A percentile compares a stretch with the other conserved stretches of the same genome.
Conservation (phyloP, 2,888 invertebrate genomes). For the Tenodera sinensis region DNA sequence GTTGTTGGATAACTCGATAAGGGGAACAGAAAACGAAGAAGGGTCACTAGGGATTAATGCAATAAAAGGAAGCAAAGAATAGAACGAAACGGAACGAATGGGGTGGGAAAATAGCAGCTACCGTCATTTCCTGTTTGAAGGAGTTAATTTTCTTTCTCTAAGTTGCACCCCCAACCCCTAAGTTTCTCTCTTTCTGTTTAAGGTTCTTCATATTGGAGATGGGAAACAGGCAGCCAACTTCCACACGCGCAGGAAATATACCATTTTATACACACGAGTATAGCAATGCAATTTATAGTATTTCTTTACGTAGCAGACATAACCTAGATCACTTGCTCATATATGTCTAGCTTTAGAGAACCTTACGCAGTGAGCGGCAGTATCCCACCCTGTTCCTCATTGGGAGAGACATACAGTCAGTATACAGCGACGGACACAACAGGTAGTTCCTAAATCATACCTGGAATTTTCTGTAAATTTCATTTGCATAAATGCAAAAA, state of each 20-base stretch:
- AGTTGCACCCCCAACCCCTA: not conserved
- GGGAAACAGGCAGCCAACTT: not conserved
- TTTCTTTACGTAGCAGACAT: too few species aligned
- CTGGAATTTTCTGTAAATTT: too few species aligned
- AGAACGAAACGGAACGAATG: not conserved
- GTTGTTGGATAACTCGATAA: not conserved
- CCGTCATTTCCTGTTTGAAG: conserved; percentile 8
- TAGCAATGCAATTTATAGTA: too few species aligned
- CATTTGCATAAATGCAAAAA: too few species aligned
- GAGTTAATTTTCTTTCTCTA: conserved; percentile 10
- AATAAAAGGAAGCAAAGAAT: not conserved
- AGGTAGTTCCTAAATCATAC: too few species aligned
- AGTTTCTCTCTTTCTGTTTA: not conserved
- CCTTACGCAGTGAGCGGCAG: too few species aligned
- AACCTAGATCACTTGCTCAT: too few species aligned
- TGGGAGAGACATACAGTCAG: too few species aligned
- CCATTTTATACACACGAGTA: too few species aligned
- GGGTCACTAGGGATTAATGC: conserved; percentile 12
- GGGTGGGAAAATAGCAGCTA: not conserved
- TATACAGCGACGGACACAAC: too few species aligned
- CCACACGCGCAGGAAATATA: not conserved
- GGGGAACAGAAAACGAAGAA: not conserved
- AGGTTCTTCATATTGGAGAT: not conserved
- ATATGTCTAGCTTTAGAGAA: too few species aligned
- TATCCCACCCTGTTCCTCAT: too few species aligned